Conservation (phyloP, 2,888 invertebrate genomes). For the Invenusta paracnida region DNA sequence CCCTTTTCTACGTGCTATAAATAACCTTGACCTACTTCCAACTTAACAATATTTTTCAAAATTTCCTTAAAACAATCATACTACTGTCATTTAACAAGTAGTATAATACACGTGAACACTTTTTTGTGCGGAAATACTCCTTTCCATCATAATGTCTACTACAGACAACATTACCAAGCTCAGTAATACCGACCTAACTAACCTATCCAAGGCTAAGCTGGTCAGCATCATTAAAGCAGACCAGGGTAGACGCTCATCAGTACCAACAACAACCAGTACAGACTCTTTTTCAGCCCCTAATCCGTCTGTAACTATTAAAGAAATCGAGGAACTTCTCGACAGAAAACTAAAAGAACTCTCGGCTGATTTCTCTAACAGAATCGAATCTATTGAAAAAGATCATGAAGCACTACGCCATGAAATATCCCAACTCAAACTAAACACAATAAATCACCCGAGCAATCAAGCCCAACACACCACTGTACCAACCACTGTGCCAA, state of each 20-base stretch:
- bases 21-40: background rate
- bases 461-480: background rate
- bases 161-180: constrained; percentile 12
- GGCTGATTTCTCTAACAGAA: constrained; percentile 23
- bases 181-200: constrained; percentile 27
- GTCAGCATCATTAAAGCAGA: constrained; percentile 26
- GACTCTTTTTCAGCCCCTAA: background rate
- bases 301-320: constrained; percentile 20
- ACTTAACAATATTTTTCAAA: background rate
- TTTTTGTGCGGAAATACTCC: background rate
- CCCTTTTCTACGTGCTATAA: background rate
- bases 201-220: constrained; percentile 26
- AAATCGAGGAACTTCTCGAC: constrained; percentile 20
- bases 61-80: background rate
- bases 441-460: constrained; percentile 16
- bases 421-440: constrained; percentile 24
- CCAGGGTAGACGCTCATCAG: constrained; percentile 27
- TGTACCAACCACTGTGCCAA: constrained; percentile 12
- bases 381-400: constrained; percentile 19
- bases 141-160: constrained; percentile 23
- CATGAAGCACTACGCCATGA: constrained; percentile 22
- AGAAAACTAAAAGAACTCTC: constrained; percentile 13
- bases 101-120: background rate
- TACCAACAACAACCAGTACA: constrained; percentile 11
- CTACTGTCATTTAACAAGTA: background rate